A percentile compares a stretch with the other conserved stretches of the same genome.
phyloP scores from a whole-genome alignment of 2,797 vertebrate species.

The Gymnothorax javanicus region DNA sequence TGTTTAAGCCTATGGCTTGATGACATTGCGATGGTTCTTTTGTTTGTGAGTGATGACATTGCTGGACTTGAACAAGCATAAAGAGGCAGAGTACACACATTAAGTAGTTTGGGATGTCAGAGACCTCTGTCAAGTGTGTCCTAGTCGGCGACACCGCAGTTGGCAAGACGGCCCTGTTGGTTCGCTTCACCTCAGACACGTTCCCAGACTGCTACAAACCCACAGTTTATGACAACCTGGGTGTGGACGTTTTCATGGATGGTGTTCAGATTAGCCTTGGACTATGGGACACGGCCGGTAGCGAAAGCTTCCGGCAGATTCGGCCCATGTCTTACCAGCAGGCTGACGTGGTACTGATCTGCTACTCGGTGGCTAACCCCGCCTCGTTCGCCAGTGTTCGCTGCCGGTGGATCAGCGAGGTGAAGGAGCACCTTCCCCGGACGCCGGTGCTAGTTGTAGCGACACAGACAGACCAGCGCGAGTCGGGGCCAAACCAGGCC shows the following conservation, averaged over 20 bases:
- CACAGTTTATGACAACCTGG: slow-evolving; percentile 93
- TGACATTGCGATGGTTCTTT: not conserved
- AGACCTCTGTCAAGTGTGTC: slow-evolving; percentile 91
- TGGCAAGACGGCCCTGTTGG: slow-evolving; percentile 90
- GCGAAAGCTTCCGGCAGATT: slow-evolving; percentile 86
- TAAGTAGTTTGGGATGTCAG: slow-evolving; percentile 37
- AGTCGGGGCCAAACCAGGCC: slow-evolving; percentile 74
- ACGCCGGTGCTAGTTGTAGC: slow-evolving; percentile 90
- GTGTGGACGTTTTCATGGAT: slow-evolving; percentile 95
- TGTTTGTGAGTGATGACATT: not conserved
- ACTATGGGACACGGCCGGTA: slow-evolving; percentile 94
- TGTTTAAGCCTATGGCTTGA: not conserved
- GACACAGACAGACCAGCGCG: slow-evolving; percentile 92
- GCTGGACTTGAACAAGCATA: not conserved
- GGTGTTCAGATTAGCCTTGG: slow-evolving; percentile 90
- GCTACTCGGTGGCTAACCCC: slow-evolving; percentile 93
- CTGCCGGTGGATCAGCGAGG: slow-evolving; percentile 86
- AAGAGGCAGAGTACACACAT: not conserved
- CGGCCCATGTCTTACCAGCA: slow-evolving; percentile 93
- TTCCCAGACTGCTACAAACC: slow-evolving; percentile 92
- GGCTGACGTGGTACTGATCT: slow-evolving; percentile 90
- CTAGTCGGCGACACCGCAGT: slow-evolving; percentile 93
- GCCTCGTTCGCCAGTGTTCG: slow-evolving; percentile 82
- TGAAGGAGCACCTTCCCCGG: slow-evolving; percentile 82
- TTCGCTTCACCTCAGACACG: slow-evolving; percentile 94